Percentiles rank a stretch among this genome's conserved stretches.
Evolutionary conservation across 2,888 invertebrate genomes (phyloP).

Genomic region (Aphidius colemani): DNA sequence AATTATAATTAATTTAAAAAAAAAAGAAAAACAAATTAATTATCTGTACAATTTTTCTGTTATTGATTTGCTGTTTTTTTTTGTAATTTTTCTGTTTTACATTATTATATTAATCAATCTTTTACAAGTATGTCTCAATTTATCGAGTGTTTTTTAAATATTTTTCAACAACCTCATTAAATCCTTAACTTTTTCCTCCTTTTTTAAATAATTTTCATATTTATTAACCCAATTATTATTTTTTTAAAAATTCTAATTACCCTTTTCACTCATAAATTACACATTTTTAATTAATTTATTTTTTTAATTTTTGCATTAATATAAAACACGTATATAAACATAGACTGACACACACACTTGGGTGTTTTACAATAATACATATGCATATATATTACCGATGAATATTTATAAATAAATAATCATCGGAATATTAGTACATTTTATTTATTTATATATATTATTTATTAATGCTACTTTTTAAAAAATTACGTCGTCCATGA

Average conservation of each 20-base stretch:
- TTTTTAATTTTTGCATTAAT: slow-evolving; percentile 44
- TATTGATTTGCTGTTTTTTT: not conserved
- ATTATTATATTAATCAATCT: not conserved
- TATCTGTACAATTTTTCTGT: slow-evolving; percentile 1
- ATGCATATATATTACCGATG: not conserved
- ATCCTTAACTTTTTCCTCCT: too few relatives aligned
- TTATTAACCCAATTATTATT: not conserved
- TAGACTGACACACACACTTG: slow-evolving; percentile 55
- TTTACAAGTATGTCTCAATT: too few relatives aligned
- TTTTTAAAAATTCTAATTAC: not conserved
- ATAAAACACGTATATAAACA: slow-evolving; percentile 60
- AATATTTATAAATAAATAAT: too few relatives aligned
- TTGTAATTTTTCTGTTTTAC: not conserved
- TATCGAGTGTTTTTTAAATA: too few relatives aligned
- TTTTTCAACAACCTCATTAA: too few relatives aligned
- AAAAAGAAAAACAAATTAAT: not conserved
- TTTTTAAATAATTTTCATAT: too few relatives aligned
- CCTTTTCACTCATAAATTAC: slow-evolving; percentile 16
- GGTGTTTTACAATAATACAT: slow-evolving; percentile 51
- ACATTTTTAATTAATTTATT: slow-evolving; percentile 20
- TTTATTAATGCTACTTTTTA: slow-evolving; percentile 39
- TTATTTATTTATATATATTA: slow-evolving; percentile 38
- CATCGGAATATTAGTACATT: too few relatives aligned
- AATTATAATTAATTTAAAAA: too few relatives aligned
- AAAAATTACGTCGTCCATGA: slow-evolving; percentile 38